phyloP scores from a whole-genome alignment of 2,888 invertebrate genomes.

The Beris chalybata region DNA sequence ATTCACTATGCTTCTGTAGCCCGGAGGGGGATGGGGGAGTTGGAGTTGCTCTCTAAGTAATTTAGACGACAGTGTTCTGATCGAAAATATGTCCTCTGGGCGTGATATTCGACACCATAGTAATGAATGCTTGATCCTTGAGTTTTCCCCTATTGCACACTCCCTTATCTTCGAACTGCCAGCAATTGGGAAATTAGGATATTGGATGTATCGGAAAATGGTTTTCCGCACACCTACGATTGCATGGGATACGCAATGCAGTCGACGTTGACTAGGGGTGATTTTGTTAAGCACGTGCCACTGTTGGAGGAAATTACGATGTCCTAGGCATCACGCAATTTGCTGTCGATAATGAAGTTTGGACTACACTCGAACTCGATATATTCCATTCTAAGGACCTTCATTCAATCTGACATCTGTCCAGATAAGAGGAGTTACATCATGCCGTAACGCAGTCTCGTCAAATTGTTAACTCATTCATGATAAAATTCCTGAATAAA shows the following conservation, averaged over 20 bases:
- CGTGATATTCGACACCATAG: slow-evolving; percentile 24
- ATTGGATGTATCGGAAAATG: slow-evolving; percentile 15
- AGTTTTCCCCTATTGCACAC: background rate
- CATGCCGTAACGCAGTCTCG: too few relatives aligned
- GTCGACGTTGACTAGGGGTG: slow-evolving; percentile 19
- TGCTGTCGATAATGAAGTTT: slow-evolving; percentile 27
- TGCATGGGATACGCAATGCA: slow-evolving; percentile 6
- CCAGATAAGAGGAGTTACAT: slow-evolving; percentile 8
- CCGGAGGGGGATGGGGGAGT: too few relatives aligned
- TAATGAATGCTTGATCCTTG: slow-evolving; percentile 15
- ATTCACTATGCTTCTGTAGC: too few relatives aligned
- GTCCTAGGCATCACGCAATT: slow-evolving; percentile 1
- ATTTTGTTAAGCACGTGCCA: slow-evolving; percentile 20
- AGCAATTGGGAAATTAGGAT: slow-evolving; percentile 18
- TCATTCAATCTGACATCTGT: slow-evolving; percentile 23
- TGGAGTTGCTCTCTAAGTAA: too few relatives aligned
- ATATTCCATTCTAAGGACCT: background rate
- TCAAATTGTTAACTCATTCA: too few relatives aligned
- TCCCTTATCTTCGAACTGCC: background rate
- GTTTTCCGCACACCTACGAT: background rate
- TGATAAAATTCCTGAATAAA: too few relatives aligned
- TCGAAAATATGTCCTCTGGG: slow-evolving; percentile 8
- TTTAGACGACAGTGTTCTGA: too few relatives aligned
- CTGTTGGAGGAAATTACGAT: slow-evolving; percentile 25
- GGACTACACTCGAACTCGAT: slow-evolving; percentile 6